Percentiles rank a stretch among this genome's conserved stretches.
Conservation (phyloP, 2,113 vertebrate species). For the Solea solea region DNA sequence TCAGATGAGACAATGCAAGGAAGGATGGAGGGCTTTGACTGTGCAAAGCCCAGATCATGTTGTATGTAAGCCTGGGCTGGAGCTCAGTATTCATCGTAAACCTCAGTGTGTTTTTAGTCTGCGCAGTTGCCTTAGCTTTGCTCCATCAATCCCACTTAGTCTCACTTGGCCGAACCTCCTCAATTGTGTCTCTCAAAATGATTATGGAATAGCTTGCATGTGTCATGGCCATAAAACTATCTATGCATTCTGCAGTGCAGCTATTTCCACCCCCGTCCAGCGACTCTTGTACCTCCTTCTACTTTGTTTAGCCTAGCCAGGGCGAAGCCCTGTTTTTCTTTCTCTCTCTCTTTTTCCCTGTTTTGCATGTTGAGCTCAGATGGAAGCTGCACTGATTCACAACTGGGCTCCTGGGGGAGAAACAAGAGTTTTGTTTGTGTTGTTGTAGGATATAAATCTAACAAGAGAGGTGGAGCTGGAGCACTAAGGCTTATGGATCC, state of each 20-base stretch:
- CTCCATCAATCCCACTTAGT: constrained; percentile 67
- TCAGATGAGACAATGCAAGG: constrained; percentile 74
- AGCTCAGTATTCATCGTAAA: constrained; percentile 64
- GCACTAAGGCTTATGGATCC: constrained; percentile 74
- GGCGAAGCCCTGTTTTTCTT: constrained; percentile 26
- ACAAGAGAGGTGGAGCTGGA: constrained; percentile 74
- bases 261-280: constrained; percentile 28
- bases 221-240: constrained; percentile 47
- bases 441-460: constrained; percentile 80
- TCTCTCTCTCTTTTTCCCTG: constrained; percentile 31
- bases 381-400: constrained; percentile 68
- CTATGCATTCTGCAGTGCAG: constrained; percentile 11
- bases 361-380: constrained; percentile 53
- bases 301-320: constrained; percentile 27
- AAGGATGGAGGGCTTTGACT: constrained; percentile 68
- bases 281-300: constrained; percentile 20
- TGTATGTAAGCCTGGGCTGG: constrained; percentile 56
- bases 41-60: constrained; percentile 74
- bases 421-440: constrained; percentile 79
- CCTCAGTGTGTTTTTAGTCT: constrained; percentile 59
- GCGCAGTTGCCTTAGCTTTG: constrained; percentile 46
- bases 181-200: constrained; percentile 59
- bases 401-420: constrained; percentile 74
- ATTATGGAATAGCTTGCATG: constrained; percentile 57
- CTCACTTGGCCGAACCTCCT: constrained; percentile 54